These are phyloP conservation scores for Rhagoletis zephyria DNA, from an alignment of 1,140 invertebrate species.

Conservation along the genomic window DNA sequence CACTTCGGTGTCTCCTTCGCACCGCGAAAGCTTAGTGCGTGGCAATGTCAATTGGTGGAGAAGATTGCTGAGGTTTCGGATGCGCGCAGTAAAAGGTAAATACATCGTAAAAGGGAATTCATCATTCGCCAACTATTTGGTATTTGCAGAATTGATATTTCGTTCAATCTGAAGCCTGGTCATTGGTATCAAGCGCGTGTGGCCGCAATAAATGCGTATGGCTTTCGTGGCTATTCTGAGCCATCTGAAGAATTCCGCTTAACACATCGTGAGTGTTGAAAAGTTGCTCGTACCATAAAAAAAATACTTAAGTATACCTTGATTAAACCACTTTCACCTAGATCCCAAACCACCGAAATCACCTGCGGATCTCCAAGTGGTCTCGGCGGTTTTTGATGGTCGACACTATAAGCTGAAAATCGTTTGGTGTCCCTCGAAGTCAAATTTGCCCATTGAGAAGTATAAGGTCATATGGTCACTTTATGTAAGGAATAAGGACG, in stretches of 20 bases:
- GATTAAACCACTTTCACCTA: constrained; percentile 60
- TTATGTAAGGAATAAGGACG: constrained; percentile 64
- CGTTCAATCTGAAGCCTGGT: constrained; percentile 79
- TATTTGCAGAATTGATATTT: constrained; percentile 73
- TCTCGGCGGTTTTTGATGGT: constrained; percentile 77
- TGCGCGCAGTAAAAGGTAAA: constrained; percentile 49
- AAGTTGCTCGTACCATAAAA: neutral
- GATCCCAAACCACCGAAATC: constrained; percentile 79
- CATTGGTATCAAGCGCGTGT: constrained; percentile 85
- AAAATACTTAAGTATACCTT: constrained; percentile 52
- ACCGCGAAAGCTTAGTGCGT: constrained; percentile 75
- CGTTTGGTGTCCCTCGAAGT: constrained; percentile 78
- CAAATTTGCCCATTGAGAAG: constrained; percentile 78
- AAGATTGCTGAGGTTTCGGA: constrained; percentile 66
- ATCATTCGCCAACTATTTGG: no score
- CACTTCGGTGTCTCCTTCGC: constrained; percentile 75
- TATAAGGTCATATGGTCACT: constrained; percentile 73
- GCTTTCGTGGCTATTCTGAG: constrained; percentile 80
- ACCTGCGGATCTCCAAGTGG: constrained; percentile 78
- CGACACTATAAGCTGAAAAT: constrained; percentile 75
- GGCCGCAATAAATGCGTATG: constrained; percentile 81
- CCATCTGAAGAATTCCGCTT: constrained; percentile 79
- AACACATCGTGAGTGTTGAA: constrained; percentile 72
- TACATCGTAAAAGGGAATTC: no score
- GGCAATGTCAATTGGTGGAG: constrained; percentile 73